These are phyloP conservation scores for Podocnemis expansa DNA, from an alignment of 2,113 vertebrate species.

Conservation along the genomic window DNA sequence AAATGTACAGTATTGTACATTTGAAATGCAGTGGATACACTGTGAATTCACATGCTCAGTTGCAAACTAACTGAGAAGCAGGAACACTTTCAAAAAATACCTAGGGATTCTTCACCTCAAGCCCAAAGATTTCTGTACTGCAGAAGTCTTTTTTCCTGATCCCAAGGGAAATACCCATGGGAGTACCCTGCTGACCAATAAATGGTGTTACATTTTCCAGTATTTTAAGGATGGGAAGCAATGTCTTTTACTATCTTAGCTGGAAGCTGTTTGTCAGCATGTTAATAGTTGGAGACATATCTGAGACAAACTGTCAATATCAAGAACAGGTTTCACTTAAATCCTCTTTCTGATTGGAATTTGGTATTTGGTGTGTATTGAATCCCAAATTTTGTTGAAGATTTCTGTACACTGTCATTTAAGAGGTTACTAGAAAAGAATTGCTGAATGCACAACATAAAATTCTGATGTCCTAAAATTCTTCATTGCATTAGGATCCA, in stretches of 20 bases:
- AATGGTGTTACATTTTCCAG: background rate
- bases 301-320: background rate
- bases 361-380: background rate
- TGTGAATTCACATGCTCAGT: rapidly evolving
- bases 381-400: background rate
- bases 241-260: background rate
- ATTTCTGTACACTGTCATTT: background rate
- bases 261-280: background rate
- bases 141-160: background rate
- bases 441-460: background rate
- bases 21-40: rapidly evolving
- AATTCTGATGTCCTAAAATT: background rate
- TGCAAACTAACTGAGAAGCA: background rate
- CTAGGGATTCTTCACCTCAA: background rate
- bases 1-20: rapidly evolving
- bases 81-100: background rate
- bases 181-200: background rate
- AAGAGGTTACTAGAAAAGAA: slow-evolving; percentile 5
- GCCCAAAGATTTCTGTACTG: background rate
- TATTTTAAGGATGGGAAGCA: background rate
- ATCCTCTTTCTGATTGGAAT: background rate
- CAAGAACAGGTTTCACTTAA: background rate
- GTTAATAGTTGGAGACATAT: background rate
- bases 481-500: background rate
- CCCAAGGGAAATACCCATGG: slow-evolving; percentile 9